Base-by-base conservation (phyloP, 1,140 invertebrate genomes). In the Thaumatotibia leucotreta region DNA sequence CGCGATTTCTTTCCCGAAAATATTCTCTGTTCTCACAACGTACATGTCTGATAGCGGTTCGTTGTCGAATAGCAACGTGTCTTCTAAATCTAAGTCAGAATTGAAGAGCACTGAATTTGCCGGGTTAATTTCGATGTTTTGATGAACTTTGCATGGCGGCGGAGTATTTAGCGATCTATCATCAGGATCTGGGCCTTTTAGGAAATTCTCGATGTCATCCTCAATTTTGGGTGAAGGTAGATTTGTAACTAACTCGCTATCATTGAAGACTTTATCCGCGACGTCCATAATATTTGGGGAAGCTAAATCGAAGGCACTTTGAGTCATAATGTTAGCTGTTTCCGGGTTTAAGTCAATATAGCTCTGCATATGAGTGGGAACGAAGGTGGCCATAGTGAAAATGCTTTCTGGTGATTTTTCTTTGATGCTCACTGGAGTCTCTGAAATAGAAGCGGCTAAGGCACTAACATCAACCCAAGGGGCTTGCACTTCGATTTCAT, bases 311-410 rank as follows among this genome's bases (percentile, higher is more conserved):
- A 86, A 88, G 6, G 82, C 72, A 10, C 70, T 72, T 73, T 86
- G 75, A 4, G 80, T 76, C 27, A 83, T 77, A 10, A 88, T 52
- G 63, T 89, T 87, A 0, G 85, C 82, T 0, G 78, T 82, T 74
- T 88, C 84, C 9, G 77, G 66, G 61, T 83, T 88, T 29, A 94
- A 74, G 70, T 94, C 91, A 33, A 94, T 92, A 74, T 94, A 94
- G 61, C 94, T 95, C 71, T 95, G 94, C 82, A 95, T 94, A 61
- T 94, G 94, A 0, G 94, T 95, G 8, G 95, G 94, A 68, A 96
- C 91, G 39, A 93, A 95, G 9, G 93, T 94, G 4, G 90, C 91
- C 9, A 91, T 77, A 10, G 89, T 86, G 65, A 91, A 92, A 66
- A 92, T 91, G 67, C 80, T 92, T 23, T 94, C 81, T 20, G 91